Evolutionary conservation across 1,140 invertebrate genomes (phyloP).

Genomic region (Cotesia vestalis): DNA sequence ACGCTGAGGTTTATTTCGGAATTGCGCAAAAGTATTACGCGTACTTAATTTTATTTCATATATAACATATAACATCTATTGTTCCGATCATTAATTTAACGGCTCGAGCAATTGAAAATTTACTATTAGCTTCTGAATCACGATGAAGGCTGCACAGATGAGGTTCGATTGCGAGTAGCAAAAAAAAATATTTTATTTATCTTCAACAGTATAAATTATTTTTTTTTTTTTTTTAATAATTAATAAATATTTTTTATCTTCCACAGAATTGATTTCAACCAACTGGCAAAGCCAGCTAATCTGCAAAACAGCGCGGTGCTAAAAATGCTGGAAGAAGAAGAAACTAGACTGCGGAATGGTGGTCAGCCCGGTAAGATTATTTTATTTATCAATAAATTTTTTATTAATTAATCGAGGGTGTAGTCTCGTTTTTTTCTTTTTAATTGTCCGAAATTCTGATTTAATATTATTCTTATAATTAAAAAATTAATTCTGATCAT

Average conservation of each 20-base stretch:
- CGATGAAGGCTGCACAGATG: not conserved
- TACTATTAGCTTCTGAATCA: not conserved
- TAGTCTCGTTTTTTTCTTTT: no score
- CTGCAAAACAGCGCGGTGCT: constrained; percentile 83
- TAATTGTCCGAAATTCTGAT: no score
- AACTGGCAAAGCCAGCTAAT: constrained; percentile 77
- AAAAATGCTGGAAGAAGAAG: constrained; percentile 82
- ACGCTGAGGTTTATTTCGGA: constrained; percentile 35
- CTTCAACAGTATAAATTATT: no score
- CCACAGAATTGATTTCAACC: constrained; percentile 77
- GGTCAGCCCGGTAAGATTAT: constrained; percentile 70
- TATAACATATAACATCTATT: constrained; percentile 16
- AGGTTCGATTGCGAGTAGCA: not conserved
- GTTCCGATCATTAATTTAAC: not conserved
- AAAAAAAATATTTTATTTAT: not conserved
- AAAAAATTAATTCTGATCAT: no score
- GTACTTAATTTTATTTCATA: constrained; percentile 56
- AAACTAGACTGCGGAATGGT: constrained; percentile 69
- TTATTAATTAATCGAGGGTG: no score
- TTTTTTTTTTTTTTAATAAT: not conserved
- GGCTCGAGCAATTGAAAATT: not conserved
- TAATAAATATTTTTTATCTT: not conserved
- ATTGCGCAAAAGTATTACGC: constrained; percentile 48
- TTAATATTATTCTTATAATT: no score
- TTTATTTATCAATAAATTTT: no score